Conservation (phyloP, 37 sponge, comb jelly and placozoan species). For the Lycopodina hypogea region DNA sequence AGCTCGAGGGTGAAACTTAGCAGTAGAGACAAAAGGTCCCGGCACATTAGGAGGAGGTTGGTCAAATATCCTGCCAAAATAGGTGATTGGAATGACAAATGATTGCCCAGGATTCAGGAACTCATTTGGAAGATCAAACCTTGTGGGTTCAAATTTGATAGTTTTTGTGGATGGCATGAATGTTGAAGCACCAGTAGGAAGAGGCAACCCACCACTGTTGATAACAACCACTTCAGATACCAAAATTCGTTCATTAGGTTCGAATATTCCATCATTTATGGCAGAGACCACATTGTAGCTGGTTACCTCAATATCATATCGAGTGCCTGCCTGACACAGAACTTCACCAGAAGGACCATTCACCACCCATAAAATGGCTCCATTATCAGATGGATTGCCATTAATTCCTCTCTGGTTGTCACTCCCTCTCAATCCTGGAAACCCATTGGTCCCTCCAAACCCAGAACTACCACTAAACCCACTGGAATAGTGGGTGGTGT, state of each 20-base stretch:
- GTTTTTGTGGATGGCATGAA: constrained; percentile 63
- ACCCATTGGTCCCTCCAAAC: constrained; percentile 21
- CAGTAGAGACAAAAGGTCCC: constrained; percentile 74
- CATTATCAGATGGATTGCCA: constrained; percentile 48
- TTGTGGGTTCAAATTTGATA: constrained; percentile 65
- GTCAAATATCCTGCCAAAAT: constrained; percentile 78
- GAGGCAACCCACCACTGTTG: constrained; percentile 69
- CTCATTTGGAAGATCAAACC: constrained; percentile 51
- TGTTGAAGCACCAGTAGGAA: constrained; percentile 54
- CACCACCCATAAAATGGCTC: constrained; percentile 68
- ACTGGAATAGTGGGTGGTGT: constrained; percentile 15
- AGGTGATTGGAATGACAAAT: constrained; percentile 55
- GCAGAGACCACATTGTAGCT: constrained; percentile 46
- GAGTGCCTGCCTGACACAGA: constrained; percentile 44
- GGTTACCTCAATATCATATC: constrained; percentile 64
- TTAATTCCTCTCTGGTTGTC: constrained; percentile 40
- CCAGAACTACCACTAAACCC: constrained; percentile 36
- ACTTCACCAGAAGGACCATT: constrained; percentile 49
- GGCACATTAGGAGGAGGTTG: constrained; percentile 78
- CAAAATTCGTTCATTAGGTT: constrained; percentile 75
- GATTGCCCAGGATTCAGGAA: constrained; percentile 32
- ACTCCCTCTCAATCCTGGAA: constrained; percentile 35
- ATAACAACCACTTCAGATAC: constrained; percentile 46
- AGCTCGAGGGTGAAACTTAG: constrained; percentile 61
- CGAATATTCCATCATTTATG: constrained; percentile 82